phyloP scores from a whole-genome alignment of 2,113 vertebrate species.

The Lota lota region DNA sequence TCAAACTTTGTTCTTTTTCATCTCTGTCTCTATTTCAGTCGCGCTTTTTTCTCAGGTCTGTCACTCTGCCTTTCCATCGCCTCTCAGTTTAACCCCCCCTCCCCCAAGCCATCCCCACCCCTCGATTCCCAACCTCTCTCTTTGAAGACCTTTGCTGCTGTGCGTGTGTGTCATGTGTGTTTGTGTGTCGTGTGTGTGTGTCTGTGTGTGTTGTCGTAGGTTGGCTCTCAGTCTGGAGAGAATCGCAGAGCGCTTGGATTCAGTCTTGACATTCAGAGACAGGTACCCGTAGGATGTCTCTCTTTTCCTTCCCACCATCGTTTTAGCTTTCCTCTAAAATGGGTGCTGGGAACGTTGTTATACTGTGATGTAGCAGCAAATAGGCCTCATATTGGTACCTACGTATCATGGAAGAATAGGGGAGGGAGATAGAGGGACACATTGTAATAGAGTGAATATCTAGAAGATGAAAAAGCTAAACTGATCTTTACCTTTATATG shows the following conservation, averaged over 20 bases:
- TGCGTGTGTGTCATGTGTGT: background rate
- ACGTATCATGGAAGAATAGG: background rate
- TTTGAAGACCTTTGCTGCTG: background rate
- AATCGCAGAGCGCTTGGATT: conserved; percentile 39
- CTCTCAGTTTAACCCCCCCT: background rate
- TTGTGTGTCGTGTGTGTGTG: too few relatives aligned
- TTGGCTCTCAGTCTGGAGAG: conserved; percentile 35
- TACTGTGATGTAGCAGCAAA: background rate
- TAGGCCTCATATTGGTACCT: background rate
- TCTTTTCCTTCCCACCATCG: background rate
- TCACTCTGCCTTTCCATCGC: background rate
- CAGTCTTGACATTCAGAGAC: conserved; percentile 44
- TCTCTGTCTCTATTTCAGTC: conserved; percentile 6
- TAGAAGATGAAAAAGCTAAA: too few relatives aligned
- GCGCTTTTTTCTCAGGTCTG: conserved; percentile 7
- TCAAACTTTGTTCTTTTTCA: conserved; percentile 7
- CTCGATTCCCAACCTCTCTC: background rate
- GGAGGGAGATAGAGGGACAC: background rate
- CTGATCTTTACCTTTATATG: too few relatives aligned
- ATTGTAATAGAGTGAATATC: background rate
- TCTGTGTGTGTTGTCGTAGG: background rate
- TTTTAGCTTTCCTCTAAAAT: background rate
- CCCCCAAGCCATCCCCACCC: background rate
- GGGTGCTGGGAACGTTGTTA: background rate
- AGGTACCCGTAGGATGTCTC: conserved; percentile 29